Percentiles rank a stretch among this genome's conserved stretches.
Evolutionary conservation across 2,888 invertebrate species (phyloP).

Genomic region (Drosophila prostipennis): DNA sequence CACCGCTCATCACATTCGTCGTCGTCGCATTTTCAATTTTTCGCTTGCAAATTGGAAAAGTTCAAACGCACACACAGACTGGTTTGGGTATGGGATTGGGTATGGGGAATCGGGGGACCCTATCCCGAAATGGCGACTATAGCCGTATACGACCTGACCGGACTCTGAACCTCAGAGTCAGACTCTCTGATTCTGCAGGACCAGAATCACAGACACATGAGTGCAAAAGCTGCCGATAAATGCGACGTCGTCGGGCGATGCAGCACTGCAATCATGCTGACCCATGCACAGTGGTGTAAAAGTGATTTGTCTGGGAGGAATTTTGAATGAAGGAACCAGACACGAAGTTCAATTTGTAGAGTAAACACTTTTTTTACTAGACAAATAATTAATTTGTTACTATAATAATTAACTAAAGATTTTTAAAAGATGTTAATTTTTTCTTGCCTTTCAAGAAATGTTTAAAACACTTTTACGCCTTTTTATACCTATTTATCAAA

Average conservation of each 20-base stretch:
- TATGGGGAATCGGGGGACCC: neutral
- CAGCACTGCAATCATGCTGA: slow-evolving; percentile 44
- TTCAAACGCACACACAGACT: slow-evolving; percentile 43
- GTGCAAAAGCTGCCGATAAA: slow-evolving; percentile 75
- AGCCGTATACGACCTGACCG: slow-evolving; percentile 30
- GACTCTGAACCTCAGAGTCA: slow-evolving; percentile 21
- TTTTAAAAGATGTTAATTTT: no score
- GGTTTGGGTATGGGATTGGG: neutral
- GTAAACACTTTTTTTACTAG: no score
- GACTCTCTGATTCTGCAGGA: slow-evolving; percentile 24
- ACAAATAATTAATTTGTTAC: no score
- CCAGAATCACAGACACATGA: slow-evolving; percentile 63
- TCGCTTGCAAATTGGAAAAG: slow-evolving; percentile 79
- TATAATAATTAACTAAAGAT: no score
- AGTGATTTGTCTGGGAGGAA: neutral
- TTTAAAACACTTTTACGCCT: no score
- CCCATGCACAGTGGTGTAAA: slow-evolving; percentile 53
- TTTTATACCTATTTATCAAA: no score
- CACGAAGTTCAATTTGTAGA: no score
- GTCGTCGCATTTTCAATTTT: slow-evolving; percentile 75
- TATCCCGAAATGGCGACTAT: slow-evolving; percentile 52
- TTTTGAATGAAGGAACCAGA: no score
- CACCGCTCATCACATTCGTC: slow-evolving; percentile 38
- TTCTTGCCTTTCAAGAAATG: no score
- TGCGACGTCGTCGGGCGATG: slow-evolving; percentile 44